A percentile compares a stretch with the other conserved stretches of the same genome.
Conservation (phyloP, 2,113 vertebrate genomes). For the Oreochromis aureus region DNA sequence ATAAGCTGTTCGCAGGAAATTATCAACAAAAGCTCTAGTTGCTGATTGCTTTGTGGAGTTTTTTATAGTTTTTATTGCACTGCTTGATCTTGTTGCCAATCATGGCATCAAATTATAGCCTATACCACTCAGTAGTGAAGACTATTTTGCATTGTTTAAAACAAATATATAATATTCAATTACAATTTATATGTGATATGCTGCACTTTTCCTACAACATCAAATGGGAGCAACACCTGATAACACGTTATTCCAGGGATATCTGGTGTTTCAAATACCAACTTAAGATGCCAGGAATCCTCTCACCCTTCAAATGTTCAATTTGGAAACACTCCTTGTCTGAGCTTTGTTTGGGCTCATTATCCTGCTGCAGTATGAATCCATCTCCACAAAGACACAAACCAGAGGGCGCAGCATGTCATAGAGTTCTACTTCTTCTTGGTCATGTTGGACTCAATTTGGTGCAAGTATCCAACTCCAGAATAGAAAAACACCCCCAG, state of each 20-base stretch:
- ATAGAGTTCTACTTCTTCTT: neutral
- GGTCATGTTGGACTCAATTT: neutral
- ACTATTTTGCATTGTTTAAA: neutral
- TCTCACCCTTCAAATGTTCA: neutral
- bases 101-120: neutral
- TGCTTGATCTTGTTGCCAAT: neutral
- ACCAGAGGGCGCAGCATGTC: neutral
- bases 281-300: neutral
- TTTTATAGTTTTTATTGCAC: neutral
- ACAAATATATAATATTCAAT: neutral
- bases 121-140: neutral
- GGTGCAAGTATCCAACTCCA: neutral
- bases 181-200: neutral
- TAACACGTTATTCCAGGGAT: fast-evolving
- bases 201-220: neutral
- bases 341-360: neutral
- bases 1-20: neutral
- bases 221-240: neutral
- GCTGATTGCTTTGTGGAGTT: neutral
- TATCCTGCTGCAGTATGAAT: neutral
- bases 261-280: neutral
- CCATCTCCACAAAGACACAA: neutral
- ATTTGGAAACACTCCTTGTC: neutral
- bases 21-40: neutral
- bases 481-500: neutral